Base-by-base conservation (phyloP, 2,113 vertebrate genomes). In the Athene cunicularia region DNA sequence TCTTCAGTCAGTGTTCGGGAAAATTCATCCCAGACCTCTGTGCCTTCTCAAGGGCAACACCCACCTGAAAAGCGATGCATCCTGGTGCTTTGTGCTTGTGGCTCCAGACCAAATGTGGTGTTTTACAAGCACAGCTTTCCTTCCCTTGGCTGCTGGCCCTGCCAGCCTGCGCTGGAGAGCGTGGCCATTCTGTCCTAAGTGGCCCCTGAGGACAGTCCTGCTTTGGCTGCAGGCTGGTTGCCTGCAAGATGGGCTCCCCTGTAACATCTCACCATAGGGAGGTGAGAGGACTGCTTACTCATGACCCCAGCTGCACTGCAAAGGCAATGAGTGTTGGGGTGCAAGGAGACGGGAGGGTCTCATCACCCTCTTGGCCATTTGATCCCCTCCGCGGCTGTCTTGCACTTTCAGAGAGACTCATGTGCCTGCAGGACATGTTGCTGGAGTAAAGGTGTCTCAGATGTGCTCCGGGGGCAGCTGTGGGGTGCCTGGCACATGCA, bases 151-250 rank as follows among this genome's bases (percentile, higher is more conserved):
- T 72, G 18, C 77, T 80, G 70, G 41, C 47, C 74, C 67, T 47
- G 50, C 55, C 68, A 74, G 50, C 33, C n/a, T 0, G 0, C 1
- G 1, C 55, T 58, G 49, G 62, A 72, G 75, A 88, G 47, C 2
- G 0, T 19, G 41, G 35, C 52, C 0, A 0, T 26, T 33, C 60
- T 88, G 56, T 14, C 77, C 1, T 0, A 74, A 74, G 74, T 3
- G 47, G 14, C 22, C 41, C 30, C 52, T 2, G 1, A 75, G 70
- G 55, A 15, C 52, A 88, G 66, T 35, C 21, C n/a, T 81, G 74
- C 82, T 71, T 39, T 41, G 59, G 59, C 77, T 77, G 49, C 53
- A 14, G 13, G 20, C 32, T 86, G 43, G 27, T 20, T 80, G 35
- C 35, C 59, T 2, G 9, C 37, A 30, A 16, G 11, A 6, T 62